Percentiles rank a stretch among this genome's conserved stretches.
These are phyloP conservation scores for Hippopotamyrus pictus DNA, from an alignment of 2,797 vertebrate genomes.

Conservation along the genomic window DNA sequence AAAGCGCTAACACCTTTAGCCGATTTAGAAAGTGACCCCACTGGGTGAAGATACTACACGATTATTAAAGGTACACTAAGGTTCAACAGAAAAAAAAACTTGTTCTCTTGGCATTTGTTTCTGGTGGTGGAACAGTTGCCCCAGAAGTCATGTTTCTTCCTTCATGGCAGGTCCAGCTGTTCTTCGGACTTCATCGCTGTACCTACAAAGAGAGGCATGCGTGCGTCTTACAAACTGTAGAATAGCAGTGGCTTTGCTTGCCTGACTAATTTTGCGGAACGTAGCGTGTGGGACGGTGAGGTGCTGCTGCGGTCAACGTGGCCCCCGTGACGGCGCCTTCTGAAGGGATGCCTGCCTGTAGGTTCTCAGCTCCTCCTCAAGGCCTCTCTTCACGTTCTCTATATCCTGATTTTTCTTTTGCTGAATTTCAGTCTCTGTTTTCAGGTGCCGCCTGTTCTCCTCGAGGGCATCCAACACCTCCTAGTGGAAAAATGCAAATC, in stretches of 20 bases:
- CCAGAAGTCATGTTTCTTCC: slow-evolving; percentile 15
- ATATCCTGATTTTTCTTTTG: slow-evolving; percentile 77
- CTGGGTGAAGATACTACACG: background rate
- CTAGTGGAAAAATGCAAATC: slow-evolving; percentile 45
- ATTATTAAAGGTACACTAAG: background rate
- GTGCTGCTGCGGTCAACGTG: background rate
- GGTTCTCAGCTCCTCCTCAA: slow-evolving; percentile 67
- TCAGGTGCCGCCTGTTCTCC: slow-evolving; percentile 73
- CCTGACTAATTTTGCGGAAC: background rate
- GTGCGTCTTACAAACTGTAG: background rate
- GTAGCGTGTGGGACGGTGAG: background rate
- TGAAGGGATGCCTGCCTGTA: slow-evolving; percentile 66
- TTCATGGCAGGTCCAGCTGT: background rate
- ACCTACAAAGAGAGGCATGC: background rate
- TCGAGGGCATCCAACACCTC: slow-evolving; percentile 76
- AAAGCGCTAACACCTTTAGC: background rate
- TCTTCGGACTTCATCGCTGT: background rate
- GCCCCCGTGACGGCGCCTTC: background rate
- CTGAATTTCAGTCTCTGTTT: slow-evolving; percentile 75
- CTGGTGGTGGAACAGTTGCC: background rate
- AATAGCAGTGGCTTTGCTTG: background rate
- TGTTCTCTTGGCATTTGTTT: background rate
- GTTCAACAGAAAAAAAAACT: background rate
- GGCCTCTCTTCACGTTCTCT: slow-evolving; percentile 69
- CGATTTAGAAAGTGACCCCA: background rate